A percentile compares a stretch with the other conserved stretches of the same genome.
phyloP scores from a whole-genome alignment of 2,797 vertebrate species.

The Saxicola maurus region DNA sequence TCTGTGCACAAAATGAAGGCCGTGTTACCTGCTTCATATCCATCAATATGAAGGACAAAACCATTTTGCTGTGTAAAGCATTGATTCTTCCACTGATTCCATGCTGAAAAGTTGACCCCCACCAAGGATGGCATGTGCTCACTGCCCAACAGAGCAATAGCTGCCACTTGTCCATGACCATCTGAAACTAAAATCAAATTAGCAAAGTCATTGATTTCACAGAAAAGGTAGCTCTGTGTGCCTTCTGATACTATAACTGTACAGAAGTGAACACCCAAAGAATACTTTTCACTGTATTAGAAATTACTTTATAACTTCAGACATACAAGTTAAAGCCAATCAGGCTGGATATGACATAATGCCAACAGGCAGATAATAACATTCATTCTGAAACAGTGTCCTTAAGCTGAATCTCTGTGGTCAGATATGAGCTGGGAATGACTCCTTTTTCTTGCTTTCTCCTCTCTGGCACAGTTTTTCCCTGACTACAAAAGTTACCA shows the following conservation, averaged over 20 bases:
- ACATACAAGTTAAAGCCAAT: not conserved
- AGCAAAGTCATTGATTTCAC: not conserved
- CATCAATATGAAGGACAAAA: not conserved
- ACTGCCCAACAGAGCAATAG: not conserved
- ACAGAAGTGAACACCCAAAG: not conserved
- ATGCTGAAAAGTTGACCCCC: not conserved
- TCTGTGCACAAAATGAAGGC: not conserved
- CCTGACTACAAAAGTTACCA: not conserved
- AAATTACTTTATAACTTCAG: not conserved
- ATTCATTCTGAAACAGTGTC: not conserved
- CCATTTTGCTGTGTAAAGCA: not conserved
- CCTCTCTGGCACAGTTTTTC: not conserved
- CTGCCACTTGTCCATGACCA: not conserved
- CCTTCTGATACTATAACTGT: not conserved
- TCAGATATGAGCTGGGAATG: not conserved
- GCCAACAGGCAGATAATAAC: not conserved
- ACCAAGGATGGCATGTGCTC: not conserved
- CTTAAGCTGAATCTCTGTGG: not conserved
- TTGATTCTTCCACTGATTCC: not conserved
- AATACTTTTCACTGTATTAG: not conserved
- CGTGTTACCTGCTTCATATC: not conserved
- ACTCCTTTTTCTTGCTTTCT: not conserved
- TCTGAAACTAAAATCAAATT: not conserved
- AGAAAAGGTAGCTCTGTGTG: not conserved
- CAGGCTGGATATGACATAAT: not conserved